These are phyloP conservation scores for Mythimna impura DNA, from an alignment of 2,888 invertebrate genomes.

Conservation along the genomic window DNA sequence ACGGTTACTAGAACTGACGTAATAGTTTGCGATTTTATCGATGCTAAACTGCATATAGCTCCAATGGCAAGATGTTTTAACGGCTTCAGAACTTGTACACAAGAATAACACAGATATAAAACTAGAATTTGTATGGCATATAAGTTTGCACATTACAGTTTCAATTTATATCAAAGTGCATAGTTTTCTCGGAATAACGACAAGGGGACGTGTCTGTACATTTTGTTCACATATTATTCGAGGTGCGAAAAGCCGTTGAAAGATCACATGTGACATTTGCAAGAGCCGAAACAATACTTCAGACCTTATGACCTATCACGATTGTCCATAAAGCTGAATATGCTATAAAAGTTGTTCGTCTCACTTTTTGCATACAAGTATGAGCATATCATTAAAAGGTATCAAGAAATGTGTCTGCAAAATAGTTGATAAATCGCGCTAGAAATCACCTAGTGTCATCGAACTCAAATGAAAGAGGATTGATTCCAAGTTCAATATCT, in stretches of 20 bases:
- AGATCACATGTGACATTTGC: constrained; percentile 29
- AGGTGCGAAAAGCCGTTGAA: constrained; percentile 29
- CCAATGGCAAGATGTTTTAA: constrained; percentile 12
- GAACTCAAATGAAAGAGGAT: constrained; percentile 5
- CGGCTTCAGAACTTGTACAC: background rate
- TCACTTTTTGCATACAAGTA: constrained; percentile 1
- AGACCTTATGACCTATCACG: constrained; percentile 58
- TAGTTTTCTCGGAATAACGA: constrained; percentile 30
- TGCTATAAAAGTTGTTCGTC: constrained; percentile 35
- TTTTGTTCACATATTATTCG: constrained; percentile 22
- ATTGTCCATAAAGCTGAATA: constrained; percentile 41
- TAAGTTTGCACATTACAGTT: constrained; percentile 24
- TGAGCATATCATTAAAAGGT: constrained; percentile 11
- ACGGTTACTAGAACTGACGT: constrained; percentile 40
- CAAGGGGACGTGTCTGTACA: background rate
- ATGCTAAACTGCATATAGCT: constrained; percentile 10
- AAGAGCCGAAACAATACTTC: constrained; percentile 42
- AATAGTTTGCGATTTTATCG: constrained; percentile 33
- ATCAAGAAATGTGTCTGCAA: background rate
- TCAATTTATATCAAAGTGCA: constrained; percentile 18
- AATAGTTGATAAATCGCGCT: background rate
- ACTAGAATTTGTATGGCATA: constrained; percentile 11
- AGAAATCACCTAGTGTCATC: background rate
- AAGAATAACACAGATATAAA: constrained; percentile 2
- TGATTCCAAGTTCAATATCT: background rate